A percentile compares a stretch with the other conserved stretches of the same genome.
These are phyloP conservation scores for Heliconius erato DNA, from an alignment of 2,888 invertebrate species.

Conservation along the genomic window DNA sequence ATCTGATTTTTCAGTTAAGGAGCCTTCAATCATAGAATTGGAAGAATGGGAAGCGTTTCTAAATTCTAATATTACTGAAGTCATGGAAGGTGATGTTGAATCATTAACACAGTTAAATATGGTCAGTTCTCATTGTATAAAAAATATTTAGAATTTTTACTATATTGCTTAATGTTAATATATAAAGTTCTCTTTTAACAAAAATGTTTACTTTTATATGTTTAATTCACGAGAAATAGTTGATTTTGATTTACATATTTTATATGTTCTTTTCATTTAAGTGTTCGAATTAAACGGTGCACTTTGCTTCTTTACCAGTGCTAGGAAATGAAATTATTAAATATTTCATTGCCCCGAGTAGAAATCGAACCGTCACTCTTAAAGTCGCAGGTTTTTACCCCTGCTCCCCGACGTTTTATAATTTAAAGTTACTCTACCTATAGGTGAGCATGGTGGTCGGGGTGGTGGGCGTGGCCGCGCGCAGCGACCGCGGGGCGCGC, in stretches of 20 bases:
- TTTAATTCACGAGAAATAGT: background rate
- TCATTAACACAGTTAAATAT: conserved; percentile 90
- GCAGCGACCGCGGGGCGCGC: conserved; percentile 66
- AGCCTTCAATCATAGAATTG: conserved; percentile 90
- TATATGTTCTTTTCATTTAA: no score
- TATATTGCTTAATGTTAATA: background rate
- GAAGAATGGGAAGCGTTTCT: conserved; percentile 96
- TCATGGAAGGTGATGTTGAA: conserved; percentile 91
- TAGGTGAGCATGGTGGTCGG: conserved; percentile 83
- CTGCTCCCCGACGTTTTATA: no score
- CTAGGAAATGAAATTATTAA: no score
- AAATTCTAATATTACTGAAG: conserved; percentile 92
- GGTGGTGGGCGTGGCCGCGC: conserved; percentile 74
- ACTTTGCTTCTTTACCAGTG: no score
- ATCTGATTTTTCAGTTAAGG: conserved; percentile 68
- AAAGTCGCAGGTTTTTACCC: no score
- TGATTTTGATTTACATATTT: background rate
- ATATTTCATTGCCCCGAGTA: no score
- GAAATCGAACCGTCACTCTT: no score
- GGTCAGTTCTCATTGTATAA: conserved; percentile 63
- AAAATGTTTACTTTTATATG: no score
- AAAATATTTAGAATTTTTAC: background rate
- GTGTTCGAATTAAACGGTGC: no score
- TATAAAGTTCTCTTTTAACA: no score
- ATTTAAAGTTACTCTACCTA: background rate